These are phyloP conservation scores for Galaxias olidus DNA, from an alignment of 2,797 vertebrate species.

Conservation along the genomic window DNA sequence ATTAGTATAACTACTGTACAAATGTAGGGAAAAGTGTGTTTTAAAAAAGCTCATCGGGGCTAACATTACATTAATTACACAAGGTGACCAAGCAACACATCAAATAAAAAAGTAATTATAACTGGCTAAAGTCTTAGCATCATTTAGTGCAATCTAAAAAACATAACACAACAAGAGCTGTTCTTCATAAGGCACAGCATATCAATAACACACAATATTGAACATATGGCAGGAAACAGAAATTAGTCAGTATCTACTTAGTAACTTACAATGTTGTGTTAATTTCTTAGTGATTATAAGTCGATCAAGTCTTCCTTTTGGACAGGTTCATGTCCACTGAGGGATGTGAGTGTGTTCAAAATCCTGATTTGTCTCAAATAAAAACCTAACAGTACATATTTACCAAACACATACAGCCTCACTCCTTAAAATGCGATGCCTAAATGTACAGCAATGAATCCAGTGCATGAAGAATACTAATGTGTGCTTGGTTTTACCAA, in stretches of 20 bases:
- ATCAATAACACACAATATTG: slow-evolving; percentile 24
- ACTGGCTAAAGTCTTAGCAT: slow-evolving; percentile 36
- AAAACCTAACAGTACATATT: slow-evolving; percentile 2
- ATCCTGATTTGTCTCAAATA: slow-evolving; percentile 4
- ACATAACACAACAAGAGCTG: slow-evolving; percentile 37
- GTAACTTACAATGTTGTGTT: slow-evolving; percentile 6
- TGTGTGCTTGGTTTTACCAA: too few species aligned
- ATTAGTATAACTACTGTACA: too few species aligned
- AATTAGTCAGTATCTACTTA: slow-evolving; percentile 18
- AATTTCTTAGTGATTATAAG: slow-evolving; percentile 1
- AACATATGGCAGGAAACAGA: slow-evolving; percentile 14
- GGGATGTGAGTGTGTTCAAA: background rate
- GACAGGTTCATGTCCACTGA: background rate
- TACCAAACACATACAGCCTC: too few species aligned
- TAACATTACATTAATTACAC: slow-evolving; percentile 1
- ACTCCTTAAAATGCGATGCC: too few species aligned
- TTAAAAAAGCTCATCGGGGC: too few species aligned
- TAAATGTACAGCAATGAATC: too few species aligned
- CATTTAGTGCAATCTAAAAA: slow-evolving; percentile 53
- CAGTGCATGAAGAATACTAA: too few species aligned
- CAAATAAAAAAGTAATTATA: slow-evolving; percentile 32
- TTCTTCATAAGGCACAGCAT: slow-evolving; percentile 30
- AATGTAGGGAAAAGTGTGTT: too few species aligned
- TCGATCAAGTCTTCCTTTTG: slow-evolving; percentile 8
- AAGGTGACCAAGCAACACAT: slow-evolving; percentile 11